These are phyloP conservation scores for Uloborus plumipes DNA, from an alignment of 2,888 invertebrate species.

Conservation along the genomic window DNA sequence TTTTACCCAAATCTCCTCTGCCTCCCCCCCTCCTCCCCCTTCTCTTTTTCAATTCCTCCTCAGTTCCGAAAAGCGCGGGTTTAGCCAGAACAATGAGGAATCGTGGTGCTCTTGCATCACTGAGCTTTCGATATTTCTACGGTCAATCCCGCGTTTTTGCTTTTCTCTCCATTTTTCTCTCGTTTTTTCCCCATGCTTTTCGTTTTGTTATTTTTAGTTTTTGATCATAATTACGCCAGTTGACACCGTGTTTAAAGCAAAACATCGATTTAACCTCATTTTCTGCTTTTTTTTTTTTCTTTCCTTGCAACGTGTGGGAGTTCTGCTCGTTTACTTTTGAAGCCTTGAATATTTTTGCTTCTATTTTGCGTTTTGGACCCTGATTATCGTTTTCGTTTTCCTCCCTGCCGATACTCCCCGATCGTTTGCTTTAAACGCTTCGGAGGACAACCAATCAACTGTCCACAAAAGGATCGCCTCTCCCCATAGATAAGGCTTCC, in stretches of 20 bases:
- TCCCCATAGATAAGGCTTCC: slow-evolving; percentile 13
- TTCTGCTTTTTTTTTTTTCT: neutral
- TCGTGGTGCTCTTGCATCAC: slow-evolving; percentile 23
- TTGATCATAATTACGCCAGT: slow-evolving; percentile 44
- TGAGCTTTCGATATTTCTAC: slow-evolving; percentile 33
- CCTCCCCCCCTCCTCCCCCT: slow-evolving; percentile 18
- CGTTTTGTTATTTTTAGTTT: slow-evolving; percentile 18
- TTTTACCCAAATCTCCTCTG: slow-evolving; percentile 33
- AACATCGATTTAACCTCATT: slow-evolving; percentile 15
- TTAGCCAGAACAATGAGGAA: slow-evolving; percentile 38
- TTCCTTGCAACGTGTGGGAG: too few relatives aligned
- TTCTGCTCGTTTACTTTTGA: too few relatives aligned
- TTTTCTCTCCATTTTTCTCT: slow-evolving; percentile 5
- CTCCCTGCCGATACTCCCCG: slow-evolving; percentile 2
- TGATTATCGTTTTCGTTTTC: slow-evolving; percentile 4
- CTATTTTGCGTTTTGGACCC: slow-evolving; percentile 8
- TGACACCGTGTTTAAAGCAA: slow-evolving; percentile 40
- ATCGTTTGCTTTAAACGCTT: slow-evolving; percentile 21
- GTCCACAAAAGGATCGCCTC: slow-evolving; percentile 16
- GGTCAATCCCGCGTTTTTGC: slow-evolving; percentile 28
- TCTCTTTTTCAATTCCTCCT: slow-evolving; percentile 21
- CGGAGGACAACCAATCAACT: slow-evolving; percentile 8
- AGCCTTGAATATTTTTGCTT: neutral
- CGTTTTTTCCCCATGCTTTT: neutral
- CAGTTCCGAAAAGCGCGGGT: slow-evolving; percentile 28